A percentile compares a stretch with the other conserved stretches of the same genome.
phyloP scores from a whole-genome alignment of 2,888 invertebrate species.

The Tethea ocularis region DNA sequence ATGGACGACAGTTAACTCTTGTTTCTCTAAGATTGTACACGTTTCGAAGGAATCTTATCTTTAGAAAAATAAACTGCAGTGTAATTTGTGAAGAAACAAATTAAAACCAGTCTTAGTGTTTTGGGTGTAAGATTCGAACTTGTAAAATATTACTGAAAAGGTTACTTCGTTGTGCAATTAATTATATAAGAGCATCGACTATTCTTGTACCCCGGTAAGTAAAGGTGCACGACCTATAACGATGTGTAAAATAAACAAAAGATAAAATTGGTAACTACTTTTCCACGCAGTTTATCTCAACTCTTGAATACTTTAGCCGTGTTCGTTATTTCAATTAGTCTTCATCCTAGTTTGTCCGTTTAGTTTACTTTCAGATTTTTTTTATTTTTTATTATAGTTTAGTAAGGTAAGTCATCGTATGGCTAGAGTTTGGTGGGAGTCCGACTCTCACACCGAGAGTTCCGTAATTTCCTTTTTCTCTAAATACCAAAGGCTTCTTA shows the following conservation, averaged over 20 bases:
- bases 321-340: background rate
- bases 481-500: too few relatives aligned
- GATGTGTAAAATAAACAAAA: slow-evolving; percentile 8
- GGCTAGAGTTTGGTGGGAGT: too few relatives aligned
- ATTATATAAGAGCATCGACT: background rate
- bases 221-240: background rate
- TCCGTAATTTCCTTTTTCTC: too few relatives aligned
- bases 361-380: background rate
- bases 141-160: too few relatives aligned
- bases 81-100: background rate
- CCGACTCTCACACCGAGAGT: too few relatives aligned
- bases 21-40: background rate
- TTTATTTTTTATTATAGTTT: background rate
- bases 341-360: background rate
- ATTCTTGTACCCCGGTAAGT: background rate
- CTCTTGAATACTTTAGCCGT: background rate
- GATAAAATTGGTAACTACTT: slow-evolving; percentile 1
- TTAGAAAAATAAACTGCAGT: background rate
- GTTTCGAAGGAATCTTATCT: background rate
- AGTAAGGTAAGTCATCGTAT: background rate
- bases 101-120: background rate
- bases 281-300: slow-evolving; percentile 5
- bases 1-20: slow-evolving; percentile 8
- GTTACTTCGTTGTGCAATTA: too few relatives aligned
- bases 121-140: too few relatives aligned